Conservation (phyloP, 2,113 vertebrate species). For the Chaetops frenatus region DNA sequence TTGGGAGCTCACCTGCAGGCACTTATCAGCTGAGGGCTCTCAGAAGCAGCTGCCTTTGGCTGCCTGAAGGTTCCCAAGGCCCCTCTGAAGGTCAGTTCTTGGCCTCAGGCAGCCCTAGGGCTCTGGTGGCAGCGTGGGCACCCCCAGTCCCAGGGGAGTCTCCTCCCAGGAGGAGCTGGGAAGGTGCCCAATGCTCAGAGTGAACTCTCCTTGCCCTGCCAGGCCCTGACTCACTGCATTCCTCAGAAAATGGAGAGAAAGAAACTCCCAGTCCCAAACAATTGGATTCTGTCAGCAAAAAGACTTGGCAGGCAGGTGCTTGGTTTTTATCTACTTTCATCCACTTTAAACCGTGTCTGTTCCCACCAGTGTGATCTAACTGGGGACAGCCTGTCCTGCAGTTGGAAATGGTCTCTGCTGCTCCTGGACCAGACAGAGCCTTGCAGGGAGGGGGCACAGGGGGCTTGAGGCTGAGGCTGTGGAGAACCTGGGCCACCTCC, state of each 20-base stretch:
- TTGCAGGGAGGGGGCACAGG: background rate
- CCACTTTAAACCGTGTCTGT: background rate
- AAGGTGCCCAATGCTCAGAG: fast-evolving
- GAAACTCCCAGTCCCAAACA: background rate
- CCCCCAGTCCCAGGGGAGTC: background rate
- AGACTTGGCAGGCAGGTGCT: background rate
- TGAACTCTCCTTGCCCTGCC: background rate
- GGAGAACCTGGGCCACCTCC: background rate
- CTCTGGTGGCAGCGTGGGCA: fast-evolving
- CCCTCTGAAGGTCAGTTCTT: background rate
- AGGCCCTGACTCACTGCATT: background rate
- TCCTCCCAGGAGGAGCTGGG: background rate
- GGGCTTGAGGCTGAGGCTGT: background rate
- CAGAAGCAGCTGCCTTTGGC: background rate
- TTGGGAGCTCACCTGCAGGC: background rate
- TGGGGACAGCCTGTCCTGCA: background rate
- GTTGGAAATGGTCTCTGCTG: fast-evolving
- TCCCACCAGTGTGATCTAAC: background rate
- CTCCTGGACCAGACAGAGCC: background rate
- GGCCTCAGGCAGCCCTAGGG: background rate
- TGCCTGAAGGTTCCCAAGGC: background rate
- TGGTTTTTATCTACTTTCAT: background rate
- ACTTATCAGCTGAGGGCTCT: background rate
- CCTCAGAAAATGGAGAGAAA: background rate
- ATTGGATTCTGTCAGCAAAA: background rate